Base-by-base conservation (phyloP, 1,140 invertebrate genomes). In the Zophobas atratus region DNA sequence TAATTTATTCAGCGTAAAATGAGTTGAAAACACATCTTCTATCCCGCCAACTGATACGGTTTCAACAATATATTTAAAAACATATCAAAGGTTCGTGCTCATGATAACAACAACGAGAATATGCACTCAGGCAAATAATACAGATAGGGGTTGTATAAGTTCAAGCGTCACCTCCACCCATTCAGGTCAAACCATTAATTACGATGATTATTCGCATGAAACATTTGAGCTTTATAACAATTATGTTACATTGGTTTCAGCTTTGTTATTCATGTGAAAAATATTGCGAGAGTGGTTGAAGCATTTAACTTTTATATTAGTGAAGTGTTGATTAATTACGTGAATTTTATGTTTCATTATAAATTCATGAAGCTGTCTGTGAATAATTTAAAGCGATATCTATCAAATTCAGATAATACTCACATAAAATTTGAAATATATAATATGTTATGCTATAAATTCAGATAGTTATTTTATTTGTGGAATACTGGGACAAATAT, bases 111-210 rank as follows among this genome's bases (percentile, higher is more conserved):
- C 51, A 49, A 72, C 70, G 2, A 72, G 70, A 72, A 41, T 53
- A 72, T 72, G 70, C 70, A 72, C 70, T 72, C 51, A 72, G 48
- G 34, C 38, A 72, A 72, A 72, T 72, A 33, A 72, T 72, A 72
- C 70, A 36, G 51, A 72, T 72, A 72, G 1, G 39, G 60, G 60
- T 38, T 67, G n/a, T n/a, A 32, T 6, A 43, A 20, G 43, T 51
- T 72, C 46, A 56, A 34, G 46, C 67, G 36, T 72, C 48, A 36
- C 55, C 35, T 57, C 55, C 55, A 57, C 46, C 46, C 46, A 72
- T 72, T n/a, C 60, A 43, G 60, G 43, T 51, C 8, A 51, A 53
- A 56, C 46, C 70, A 51, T 72, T 72, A 72, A 72, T 72, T 72
- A 72, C 41, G 39, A 36, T 56, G 51, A 56, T 72, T 72, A 56